phyloP scores from a whole-genome alignment of 2,113 vertebrate genomes.

The Acrocephalus kingi region DNA sequence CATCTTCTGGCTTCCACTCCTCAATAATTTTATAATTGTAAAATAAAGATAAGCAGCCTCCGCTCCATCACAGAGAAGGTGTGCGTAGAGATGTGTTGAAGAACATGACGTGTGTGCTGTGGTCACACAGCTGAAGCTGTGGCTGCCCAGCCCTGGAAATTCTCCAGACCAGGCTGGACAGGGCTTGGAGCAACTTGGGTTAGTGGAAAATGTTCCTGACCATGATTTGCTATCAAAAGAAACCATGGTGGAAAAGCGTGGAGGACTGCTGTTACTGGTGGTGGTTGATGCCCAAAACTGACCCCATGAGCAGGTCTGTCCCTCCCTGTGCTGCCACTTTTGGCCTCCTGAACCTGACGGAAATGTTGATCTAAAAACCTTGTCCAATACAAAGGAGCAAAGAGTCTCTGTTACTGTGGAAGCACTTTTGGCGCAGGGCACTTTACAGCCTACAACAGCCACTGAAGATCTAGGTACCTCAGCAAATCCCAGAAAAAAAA shows the following conservation, averaged over 20 bases:
- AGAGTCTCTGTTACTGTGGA: background rate
- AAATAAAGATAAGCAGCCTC: background rate
- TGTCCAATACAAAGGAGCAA: background rate
- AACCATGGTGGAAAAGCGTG: background rate
- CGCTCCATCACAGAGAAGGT: background rate
- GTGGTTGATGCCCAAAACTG: background rate
- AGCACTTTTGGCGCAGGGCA: background rate
- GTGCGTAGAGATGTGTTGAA: background rate
- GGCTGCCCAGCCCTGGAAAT: background rate
- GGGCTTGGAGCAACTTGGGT: background rate
- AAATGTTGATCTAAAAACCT: background rate
- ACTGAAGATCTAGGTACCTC: accelerated
- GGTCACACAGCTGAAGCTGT: background rate
- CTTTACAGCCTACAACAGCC: background rate
- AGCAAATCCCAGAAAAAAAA: background rate
- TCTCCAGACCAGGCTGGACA: background rate
- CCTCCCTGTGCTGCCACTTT: background rate
- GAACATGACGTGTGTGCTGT: background rate
- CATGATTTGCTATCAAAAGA: background rate
- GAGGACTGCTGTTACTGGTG: accelerated
- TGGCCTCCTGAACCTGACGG: background rate
- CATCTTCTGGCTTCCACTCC: background rate
- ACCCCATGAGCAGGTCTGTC: background rate
- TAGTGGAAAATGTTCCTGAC: background rate
- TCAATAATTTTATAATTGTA: background rate